phyloP scores from a whole-genome alignment of 2,888 invertebrate genomes.

The Syrphus vitripennis region DNA sequence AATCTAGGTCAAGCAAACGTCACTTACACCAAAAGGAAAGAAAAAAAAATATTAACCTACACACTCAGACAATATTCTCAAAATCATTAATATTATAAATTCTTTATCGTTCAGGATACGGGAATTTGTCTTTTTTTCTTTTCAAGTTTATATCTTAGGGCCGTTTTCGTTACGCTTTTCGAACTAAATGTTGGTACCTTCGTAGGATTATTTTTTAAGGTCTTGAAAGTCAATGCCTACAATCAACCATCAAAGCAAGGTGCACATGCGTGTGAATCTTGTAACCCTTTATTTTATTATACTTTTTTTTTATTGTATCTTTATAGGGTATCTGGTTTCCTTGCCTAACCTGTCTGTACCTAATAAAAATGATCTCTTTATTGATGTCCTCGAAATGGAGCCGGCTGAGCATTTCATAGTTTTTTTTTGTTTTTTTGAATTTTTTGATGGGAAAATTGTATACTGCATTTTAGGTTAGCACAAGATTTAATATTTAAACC shows the following conservation, averaged over 20 bases:
- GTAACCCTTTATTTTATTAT: constrained; percentile 11
- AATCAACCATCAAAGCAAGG: constrained; percentile 47
- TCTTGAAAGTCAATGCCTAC: constrained; percentile 11
- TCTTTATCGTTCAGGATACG: constrained; percentile 52
- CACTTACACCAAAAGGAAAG: background rate
- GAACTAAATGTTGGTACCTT: background rate
- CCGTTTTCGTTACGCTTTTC: constrained; percentile 56
- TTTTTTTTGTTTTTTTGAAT: background rate
- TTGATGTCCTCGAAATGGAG: constrained; percentile 71
- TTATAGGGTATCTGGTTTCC: constrained; percentile 53
- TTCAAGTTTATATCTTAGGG: constrained; percentile 45
- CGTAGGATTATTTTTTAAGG: background rate
- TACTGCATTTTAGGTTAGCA: constrained; percentile 29
- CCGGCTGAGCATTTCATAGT: constrained; percentile 53
- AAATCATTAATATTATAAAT: constrained; percentile 38
- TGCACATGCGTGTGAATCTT: constrained; percentile 67
- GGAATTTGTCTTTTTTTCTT: constrained; percentile 40
- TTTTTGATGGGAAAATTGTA: constrained; percentile 42
- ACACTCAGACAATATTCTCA: constrained; percentile 27
- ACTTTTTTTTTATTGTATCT: background rate
- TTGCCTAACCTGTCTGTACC: constrained; percentile 54
- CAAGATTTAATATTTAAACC: constrained; percentile 27
- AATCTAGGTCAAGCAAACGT: constrained; percentile 65
- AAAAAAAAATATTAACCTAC: background rate
- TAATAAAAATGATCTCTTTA: constrained; percentile 72